Evolutionary conservation across 2,888 invertebrate genomes (phyloP).

Genomic region (Heliconius sara): DNA sequence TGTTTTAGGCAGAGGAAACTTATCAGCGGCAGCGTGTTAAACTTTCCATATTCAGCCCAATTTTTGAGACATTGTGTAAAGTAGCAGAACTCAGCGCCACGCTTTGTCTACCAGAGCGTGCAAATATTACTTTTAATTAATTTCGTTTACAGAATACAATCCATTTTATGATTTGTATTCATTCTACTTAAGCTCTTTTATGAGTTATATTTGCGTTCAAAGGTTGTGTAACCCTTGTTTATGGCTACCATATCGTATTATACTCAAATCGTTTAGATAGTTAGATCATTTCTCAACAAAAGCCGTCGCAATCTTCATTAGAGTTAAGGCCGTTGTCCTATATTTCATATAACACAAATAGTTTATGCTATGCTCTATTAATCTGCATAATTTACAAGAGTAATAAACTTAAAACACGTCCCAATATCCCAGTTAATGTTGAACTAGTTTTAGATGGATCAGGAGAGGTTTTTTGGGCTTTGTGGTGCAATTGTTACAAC

Average conservation of each 20-base stretch:
- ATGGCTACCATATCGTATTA: neutral
- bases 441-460: slow-evolving; percentile 53
- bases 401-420: slow-evolving; percentile 54
- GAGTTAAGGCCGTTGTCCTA: slow-evolving; percentile 31
- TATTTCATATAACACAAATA: slow-evolving; percentile 40
- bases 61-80: neutral
- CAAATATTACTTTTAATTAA: neutral
- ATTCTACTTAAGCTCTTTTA: neutral
- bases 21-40: too few species aligned
- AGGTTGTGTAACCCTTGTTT: neutral
- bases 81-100: neutral
- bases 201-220: neutral
- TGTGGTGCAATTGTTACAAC: neutral
- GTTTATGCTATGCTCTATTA: slow-evolving; percentile 41
- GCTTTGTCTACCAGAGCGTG: neutral
- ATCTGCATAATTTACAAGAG: slow-evolving; percentile 53
- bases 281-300: slow-evolving; percentile 9
- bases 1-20: neutral
- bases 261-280: neutral
- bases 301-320: slow-evolving; percentile 15
- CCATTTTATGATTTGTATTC: neutral
- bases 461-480: slow-evolving; percentile 2
- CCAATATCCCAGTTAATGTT: slow-evolving; percentile 60
- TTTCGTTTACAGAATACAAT: neutral
- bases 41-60: too few species aligned